Base-by-base conservation (phyloP, 2,888 invertebrate genomes). In the Priapulus caudatus region DNA sequence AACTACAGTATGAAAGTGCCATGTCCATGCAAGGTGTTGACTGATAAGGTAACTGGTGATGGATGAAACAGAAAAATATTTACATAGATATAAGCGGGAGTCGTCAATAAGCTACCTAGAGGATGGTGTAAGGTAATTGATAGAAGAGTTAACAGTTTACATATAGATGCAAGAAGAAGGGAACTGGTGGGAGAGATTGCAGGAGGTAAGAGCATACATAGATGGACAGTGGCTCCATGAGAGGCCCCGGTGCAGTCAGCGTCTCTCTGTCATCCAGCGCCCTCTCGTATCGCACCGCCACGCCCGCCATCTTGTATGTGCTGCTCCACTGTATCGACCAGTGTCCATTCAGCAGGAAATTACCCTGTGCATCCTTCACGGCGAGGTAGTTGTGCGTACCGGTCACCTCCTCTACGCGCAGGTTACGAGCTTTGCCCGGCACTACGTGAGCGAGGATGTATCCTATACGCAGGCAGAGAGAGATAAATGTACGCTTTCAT, bases 291-390 rank as follows among this genome's bases (percentile, higher is more conserved):
- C 86, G 77, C 48, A 86, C 81, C 58, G 81, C 80, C 1, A 85
- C 78, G 49, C 85, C 86, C 16, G 84, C 87, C 50, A 86, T 82
- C 58, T 80, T 78, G 69, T 88, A 88, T 72, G 88, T 88, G 5
- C 84, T 84, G 47, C 84, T 82, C 73, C 74, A 74, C 60, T 73
- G 71, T 49, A 74, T 73, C 51, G 69, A 84, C 84, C 82, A 76
- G 64, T 83, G 79, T 56, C 84, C 87, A 66, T 84, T 88, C 55
- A 90, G 74, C 71, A 82, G 86, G 67, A 83, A 84, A 64, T 78
- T 79, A 51, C 80, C 80, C 15, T 79, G 77, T 47, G 78, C 77
- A 16, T 81, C 80, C 54, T 80, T 81, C 49, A 89, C 79, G n/a
- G 86, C 83, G 58, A 90, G 77, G 64, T 81, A 87, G 69, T 86